These are phyloP conservation scores for Bambusicola thoracicus DNA, from an alignment of 2,113 vertebrate species.

Conservation along the genomic window DNA sequence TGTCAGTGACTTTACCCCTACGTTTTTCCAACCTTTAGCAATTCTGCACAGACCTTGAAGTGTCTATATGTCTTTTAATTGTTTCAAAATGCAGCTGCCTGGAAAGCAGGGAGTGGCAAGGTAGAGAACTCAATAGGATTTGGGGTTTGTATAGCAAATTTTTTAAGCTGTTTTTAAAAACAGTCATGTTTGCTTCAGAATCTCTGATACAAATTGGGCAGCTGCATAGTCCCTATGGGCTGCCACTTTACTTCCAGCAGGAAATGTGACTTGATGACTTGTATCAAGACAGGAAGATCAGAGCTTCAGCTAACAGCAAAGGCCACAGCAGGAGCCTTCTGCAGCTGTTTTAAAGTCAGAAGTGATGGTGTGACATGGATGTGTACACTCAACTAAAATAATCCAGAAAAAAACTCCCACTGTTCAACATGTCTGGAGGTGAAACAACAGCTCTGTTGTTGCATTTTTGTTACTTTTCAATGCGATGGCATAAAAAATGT, in stretches of 20 bases:
- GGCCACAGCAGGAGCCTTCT: conserved; percentile 66
- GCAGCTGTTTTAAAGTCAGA: conserved; percentile 73
- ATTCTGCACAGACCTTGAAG: not conserved
- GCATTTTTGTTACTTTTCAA: not conserved
- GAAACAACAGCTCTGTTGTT: not conserved
- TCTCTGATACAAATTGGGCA: conserved; percentile 61
- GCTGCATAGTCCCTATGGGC: conserved; percentile 61
- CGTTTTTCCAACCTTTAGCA: not conserved
- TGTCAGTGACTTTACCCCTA: not conserved
- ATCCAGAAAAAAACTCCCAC: conserved; percentile 30
- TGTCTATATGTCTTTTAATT: not conserved
- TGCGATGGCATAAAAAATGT: not conserved
- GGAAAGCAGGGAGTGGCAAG: not conserved
- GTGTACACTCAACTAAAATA: conserved; percentile 52
- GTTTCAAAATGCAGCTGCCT: not conserved
- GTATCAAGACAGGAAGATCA: conserved; percentile 75
- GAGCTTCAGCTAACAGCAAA: conserved; percentile 68
- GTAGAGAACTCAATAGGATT: not conserved
- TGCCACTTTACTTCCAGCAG: conserved; percentile 71
- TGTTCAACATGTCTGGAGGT: conserved; percentile 33
- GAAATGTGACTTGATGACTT: conserved; percentile 72
- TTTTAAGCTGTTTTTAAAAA: not conserved
- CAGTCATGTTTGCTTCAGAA: not conserved
- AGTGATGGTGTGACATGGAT: conserved; percentile 65
- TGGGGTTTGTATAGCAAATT: not conserved